A percentile compares a stretch with the other conserved stretches of the same genome.
These are phyloP conservation scores for Turdus rufiventris DNA, from an alignment of 2,113 vertebrate species.

Conservation along the genomic window DNA sequence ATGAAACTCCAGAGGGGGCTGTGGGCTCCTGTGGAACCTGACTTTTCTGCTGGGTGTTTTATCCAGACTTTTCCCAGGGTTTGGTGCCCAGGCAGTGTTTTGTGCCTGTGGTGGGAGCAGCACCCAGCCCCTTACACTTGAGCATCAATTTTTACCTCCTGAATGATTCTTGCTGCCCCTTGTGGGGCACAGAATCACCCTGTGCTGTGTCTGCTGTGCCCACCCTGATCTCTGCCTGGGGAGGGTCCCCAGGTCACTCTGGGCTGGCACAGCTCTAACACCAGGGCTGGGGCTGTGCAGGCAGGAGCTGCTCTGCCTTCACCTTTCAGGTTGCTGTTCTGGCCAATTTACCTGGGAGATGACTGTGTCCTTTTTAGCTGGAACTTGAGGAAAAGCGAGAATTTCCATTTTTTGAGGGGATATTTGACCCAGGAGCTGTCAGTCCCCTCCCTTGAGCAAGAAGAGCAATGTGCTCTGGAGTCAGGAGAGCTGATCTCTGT, in stretches of 20 bases:
- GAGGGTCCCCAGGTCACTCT: fast-evolving
- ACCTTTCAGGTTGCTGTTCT: not conserved
- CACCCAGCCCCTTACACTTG: not conserved
- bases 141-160: not conserved
- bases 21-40: fast-evolving
- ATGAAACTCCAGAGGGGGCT: fast-evolving
- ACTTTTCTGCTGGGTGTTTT: not conserved
- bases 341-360: not conserved
- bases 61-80: not conserved
- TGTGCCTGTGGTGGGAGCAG: not conserved
- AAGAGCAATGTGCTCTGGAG: not conserved
- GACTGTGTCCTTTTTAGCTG: not conserved
- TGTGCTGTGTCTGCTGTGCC: not conserved
- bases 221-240: not conserved
- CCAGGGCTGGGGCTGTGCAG: not conserved
- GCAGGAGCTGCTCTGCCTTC: not conserved
- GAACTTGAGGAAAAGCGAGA: not conserved
- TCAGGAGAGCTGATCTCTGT: not conserved
- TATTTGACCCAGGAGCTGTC: not conserved
- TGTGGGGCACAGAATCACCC: fast-evolving
- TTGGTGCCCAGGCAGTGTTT: not conserved
- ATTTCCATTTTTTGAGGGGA: not conserved
- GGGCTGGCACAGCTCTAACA: fast-evolving
- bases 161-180: not conserved
- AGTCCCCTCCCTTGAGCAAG: not conserved